Evolutionary conservation across 2,797 vertebrate genomes (phyloP).

Genomic region (Orientallactaga sibirica): DNA sequence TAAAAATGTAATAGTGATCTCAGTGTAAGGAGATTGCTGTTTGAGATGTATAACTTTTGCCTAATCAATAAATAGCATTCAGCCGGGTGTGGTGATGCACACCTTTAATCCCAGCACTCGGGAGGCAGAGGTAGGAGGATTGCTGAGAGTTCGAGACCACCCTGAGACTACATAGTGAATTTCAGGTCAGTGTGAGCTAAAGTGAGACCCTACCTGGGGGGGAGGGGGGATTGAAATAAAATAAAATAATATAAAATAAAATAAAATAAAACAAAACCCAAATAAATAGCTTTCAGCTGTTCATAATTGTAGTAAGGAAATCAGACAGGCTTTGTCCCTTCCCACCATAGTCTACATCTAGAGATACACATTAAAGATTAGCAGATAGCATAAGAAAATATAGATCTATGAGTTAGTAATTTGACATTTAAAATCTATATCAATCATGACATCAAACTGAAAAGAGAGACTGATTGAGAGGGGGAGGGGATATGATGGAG

Average conservation of each 20-base stretch:
- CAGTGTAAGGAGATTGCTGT: neutral
- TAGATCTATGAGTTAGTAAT: neutral
- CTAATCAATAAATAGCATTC: neutral
- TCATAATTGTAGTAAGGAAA: neutral
- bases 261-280: too few species aligned
- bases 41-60: neutral
- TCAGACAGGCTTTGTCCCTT: neutral
- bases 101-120: too few species aligned
- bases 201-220: too few species aligned
- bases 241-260: too few species aligned
- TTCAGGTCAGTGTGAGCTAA: too few species aligned
- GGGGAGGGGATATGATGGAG: too few species aligned
- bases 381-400: neutral
- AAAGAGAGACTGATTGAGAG: too few species aligned
- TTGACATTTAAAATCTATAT: slow-evolving; percentile 39
- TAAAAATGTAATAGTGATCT: neutral
- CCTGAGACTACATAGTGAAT: too few species aligned
- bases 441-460: neutral
- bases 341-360: neutral
- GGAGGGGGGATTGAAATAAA: too few species aligned
- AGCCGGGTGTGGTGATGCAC: too few species aligned
- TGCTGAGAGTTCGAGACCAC: too few species aligned
- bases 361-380: slow-evolving; percentile 1
- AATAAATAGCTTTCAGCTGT: neutral
- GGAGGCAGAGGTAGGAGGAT: too few species aligned